These are phyloP conservation scores for Tapirus indicus DNA, from an alignment of 2,797 vertebrate genomes.

Conservation along the genomic window DNA sequence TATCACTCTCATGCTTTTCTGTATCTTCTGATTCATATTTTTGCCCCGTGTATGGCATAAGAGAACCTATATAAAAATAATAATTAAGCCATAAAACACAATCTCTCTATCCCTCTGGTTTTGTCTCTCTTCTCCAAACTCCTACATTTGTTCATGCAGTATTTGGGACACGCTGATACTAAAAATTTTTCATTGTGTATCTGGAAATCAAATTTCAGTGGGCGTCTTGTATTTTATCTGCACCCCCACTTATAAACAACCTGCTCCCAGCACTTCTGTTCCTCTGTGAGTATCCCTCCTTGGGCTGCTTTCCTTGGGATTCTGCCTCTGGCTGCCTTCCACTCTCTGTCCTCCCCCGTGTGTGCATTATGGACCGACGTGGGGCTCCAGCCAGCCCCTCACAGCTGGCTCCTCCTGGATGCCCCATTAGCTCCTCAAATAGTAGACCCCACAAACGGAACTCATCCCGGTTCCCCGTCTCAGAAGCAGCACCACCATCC, in stretches of 20 bases:
- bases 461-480: background rate
- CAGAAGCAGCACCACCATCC: background rate
- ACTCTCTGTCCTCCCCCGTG: rapidly evolving
- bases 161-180: background rate
- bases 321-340: background rate
- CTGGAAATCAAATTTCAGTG: background rate
- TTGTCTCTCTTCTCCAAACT: background rate
- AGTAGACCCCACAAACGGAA: background rate
- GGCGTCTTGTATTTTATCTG: rapidly evolving
- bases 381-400: background rate
- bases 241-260: rapidly evolving
- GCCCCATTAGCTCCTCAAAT: background rate
- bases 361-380: rapidly evolving
- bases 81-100: background rate
- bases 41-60: background rate
- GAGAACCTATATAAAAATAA: background rate
- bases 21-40: background rate
- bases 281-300: rapidly evolving
- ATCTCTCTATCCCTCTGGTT: background rate
- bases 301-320: background rate
- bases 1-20: background rate
- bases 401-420: background rate
- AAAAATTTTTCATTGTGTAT: background rate
- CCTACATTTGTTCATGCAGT: background rate
- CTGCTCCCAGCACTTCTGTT: rapidly evolving